Base-by-base conservation (phyloP, 2,797 vertebrate species). In the Argya squamiceps region DNA sequence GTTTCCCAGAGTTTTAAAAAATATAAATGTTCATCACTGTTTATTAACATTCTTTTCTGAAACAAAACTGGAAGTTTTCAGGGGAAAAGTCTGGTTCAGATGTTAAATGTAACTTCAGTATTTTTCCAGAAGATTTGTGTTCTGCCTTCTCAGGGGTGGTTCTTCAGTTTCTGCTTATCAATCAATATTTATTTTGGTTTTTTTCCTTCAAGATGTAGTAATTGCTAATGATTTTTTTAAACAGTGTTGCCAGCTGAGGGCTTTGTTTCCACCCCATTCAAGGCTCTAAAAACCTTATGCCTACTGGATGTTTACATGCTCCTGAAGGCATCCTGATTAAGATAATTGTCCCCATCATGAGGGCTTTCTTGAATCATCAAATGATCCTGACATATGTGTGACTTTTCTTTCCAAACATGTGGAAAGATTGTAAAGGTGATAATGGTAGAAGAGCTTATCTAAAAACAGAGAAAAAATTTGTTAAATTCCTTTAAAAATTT, bases 41-140 rank as follows among this genome's bases (percentile, higher is more conserved):
- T 78, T 27, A 10, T 62, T 43, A 82, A 9, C 7, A 6, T 60
- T 84, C 3, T 82, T 65, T 74, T 58, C 23, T 73, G 59, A 85
- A 69, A 36, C 12, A 70, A 55, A 71, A 21, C 3, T 10, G 1
- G 8, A 67, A 16, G 4, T 13, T 63, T 70, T 27, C 0, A 0
- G 3, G 15, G 12, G 5, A 15, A 39, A 44, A 50, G 30, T 82
- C n/a, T 67, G 8, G 13, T 52, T 73, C 44, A 58, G 13, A 49
- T 62, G 16, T 27, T 73, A 59, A 63, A 17, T 69, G 26, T 68
- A 44, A 47, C 22, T 23, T 71, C 6, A 4, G 4, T 34, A 85
- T n/a, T 37, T 21, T 86, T 47, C 22, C 12, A 22, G 49, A 77
- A 46, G 7, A 36, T 69, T 32, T 77, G 17, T 44, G 11, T 84